Evolutionary conservation across 2,888 invertebrate species (phyloP).

Genomic region (Zygothrica quintamaculata): DNA sequence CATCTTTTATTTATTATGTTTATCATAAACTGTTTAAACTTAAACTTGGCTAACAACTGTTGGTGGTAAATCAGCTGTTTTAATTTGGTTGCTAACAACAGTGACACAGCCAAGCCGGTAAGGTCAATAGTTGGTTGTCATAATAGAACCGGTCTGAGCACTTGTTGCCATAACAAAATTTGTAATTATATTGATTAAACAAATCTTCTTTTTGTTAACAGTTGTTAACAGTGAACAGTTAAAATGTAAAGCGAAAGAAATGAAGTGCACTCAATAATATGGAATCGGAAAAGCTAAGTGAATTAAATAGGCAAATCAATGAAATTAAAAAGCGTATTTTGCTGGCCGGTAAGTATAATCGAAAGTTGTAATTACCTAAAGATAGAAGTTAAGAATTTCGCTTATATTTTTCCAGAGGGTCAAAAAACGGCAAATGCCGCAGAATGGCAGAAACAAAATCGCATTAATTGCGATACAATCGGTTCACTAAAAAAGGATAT

Average conservation of each 20-base stretch:
- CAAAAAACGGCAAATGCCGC: conserved; percentile 93
- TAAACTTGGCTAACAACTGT: conserved; percentile 11
- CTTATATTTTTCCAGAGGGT: conserved; percentile 87
- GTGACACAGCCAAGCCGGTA: neutral
- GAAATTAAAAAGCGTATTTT: conserved; percentile 95
- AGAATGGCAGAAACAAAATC: conserved; percentile 91
- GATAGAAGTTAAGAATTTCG: too few species aligned
- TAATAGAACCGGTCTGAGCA: conserved; percentile 25
- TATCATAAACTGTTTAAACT: neutral
- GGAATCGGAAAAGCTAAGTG: conserved; percentile 82
- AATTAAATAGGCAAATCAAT: conserved; percentile 90
- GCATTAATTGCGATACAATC: conserved; percentile 89
- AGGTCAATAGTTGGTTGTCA: conserved; percentile 1
- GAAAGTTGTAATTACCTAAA: neutral
- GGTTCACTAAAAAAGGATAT: conserved; percentile 90
- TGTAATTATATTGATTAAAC: conserved; percentile 55
- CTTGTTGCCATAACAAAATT: conserved; percentile 56
- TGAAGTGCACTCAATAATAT: conserved; percentile 37
- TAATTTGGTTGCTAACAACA: conserved; percentile 22
- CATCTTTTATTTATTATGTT: too few species aligned
- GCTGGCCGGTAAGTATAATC: conserved; percentile 87
- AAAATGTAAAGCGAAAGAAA: conserved; percentile 2
- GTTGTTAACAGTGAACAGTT: too few species aligned
- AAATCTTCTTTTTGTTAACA: conserved; percentile 32
- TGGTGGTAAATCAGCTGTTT: conserved; percentile 22